Evolutionary conservation across 2,797 vertebrate species (phyloP).

Genomic region (Clarias pachynema): DNA sequence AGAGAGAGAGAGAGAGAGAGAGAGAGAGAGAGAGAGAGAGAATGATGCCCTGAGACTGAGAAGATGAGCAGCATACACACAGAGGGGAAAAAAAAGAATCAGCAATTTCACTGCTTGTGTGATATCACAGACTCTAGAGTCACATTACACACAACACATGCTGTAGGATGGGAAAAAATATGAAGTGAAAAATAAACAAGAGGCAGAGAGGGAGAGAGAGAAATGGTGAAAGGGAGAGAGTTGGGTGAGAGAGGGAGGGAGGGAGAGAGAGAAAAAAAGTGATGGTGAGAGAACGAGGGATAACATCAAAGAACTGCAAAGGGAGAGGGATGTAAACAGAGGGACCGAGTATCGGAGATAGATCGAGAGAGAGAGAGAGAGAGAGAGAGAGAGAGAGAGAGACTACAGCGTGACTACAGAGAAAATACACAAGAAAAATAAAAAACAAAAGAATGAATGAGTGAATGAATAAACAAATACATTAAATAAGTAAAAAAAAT

Average conservation of each 20-base stretch:
- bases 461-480: not conserved
- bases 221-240: no score
- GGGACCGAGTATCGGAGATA: not conserved
- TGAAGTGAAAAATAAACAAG: not conserved
- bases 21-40: no score
- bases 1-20: no score
- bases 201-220: not conserved
- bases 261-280: not conserved
- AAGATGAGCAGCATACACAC: constrained; percentile 5
- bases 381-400: not conserved
- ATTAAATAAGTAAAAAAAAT: not conserved
- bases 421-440: not conserved
- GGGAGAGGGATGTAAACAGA: not conserved
- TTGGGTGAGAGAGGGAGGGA: not conserved
- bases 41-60: not conserved
- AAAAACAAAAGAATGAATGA: not conserved
- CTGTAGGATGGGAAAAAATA: not conserved
- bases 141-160: constrained; percentile 9
- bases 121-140: constrained; percentile 28
- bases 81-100: constrained; percentile 40
- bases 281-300: not conserved
- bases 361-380: not conserved
- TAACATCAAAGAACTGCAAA: no score
- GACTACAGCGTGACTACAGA: not conserved
- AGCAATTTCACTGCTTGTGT: constrained; percentile 65